Evolutionary conservation across 1,140 invertebrate genomes (phyloP), one percentile per base, ranked within the genome.

Genomic region (Rhynchophorus ferrugineus): DNA sequence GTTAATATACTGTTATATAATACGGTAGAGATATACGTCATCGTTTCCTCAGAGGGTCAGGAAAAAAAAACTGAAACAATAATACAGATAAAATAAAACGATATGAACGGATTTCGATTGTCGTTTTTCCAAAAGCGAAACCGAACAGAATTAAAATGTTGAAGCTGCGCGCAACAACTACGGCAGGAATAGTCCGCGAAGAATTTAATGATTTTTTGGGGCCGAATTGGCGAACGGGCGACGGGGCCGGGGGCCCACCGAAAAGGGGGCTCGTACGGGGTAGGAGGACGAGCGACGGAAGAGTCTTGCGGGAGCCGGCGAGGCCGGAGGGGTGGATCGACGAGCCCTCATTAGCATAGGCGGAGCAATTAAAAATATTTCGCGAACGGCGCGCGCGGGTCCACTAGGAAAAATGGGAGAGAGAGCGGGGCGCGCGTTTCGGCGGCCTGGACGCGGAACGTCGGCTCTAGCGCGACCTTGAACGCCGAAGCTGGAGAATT

Each of bases 171-270:
- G 59, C 57, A 57, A 59, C 61, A 62, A 62, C 62, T 60, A 61
- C 59, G 51, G 44, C 44, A 24, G 44, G 51, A 54, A 47, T 51
- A 56, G 52, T 54, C 61, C 59, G 61, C 59, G 66, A 68, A 68
- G 63, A 67, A 66, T 64, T 65, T 68, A 68, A 68, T 68, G 66
- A 68, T 68, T 68, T 68, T 68, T 68, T 68, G 66, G 66, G 63
- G 60, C 24, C 24, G 24, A 29, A 29, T 29, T 29, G 24, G 11
- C 24, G 24, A 11, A 11, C n/a, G 53, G 45, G 16, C 45, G 56
- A 48, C 51, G 24, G 24, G 24, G 24, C 24, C 5, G 24, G 24
- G 24, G 24, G 24, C 5, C 24, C n/a, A n/a, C n/a, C n/a, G n/a
- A n/a, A n/a, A n/a, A n/a, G n/a, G n/a, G n/a, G n/a, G n/a, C n/a